These are phyloP conservation scores for Piscicola geometra DNA, from an alignment of 2,888 invertebrate genomes.

Conservation along the genomic window DNA sequence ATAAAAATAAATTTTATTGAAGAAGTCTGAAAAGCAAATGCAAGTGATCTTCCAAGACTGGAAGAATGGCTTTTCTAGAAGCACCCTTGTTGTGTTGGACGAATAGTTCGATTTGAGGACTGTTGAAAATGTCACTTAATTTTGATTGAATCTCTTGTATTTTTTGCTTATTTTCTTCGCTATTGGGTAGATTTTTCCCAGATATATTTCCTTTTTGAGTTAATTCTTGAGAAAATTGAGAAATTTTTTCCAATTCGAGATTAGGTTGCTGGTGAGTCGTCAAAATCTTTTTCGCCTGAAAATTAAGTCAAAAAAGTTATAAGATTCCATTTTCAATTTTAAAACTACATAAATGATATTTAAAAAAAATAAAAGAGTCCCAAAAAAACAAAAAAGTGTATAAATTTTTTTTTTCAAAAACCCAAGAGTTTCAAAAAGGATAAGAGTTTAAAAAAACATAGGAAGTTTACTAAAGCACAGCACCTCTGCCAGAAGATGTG, in stretches of 20 bases:
- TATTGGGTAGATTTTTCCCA: too few species aligned
- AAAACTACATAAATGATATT: too few species aligned
- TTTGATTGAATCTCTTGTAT: not conserved
- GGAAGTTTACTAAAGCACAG: not conserved
- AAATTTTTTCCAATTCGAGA: not conserved
- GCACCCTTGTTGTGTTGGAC: constrained; percentile 51
- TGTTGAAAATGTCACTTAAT: not conserved
- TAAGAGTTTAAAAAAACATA: too few species aligned
- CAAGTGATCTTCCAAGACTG: constrained; percentile 44
- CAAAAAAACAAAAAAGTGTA: too few species aligned
- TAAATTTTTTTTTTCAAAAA: not conserved
- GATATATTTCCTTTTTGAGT: too few species aligned
- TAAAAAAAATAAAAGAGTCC: too few species aligned
- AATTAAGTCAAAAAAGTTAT: too few species aligned
- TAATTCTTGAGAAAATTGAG: too few species aligned
- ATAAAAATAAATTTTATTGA: too few species aligned
- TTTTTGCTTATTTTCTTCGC: too few species aligned
- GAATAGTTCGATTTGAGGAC: constrained; percentile 41
- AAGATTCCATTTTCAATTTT: too few species aligned
- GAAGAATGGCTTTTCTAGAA: constrained; percentile 53
- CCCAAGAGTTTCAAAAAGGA: too few species aligned
- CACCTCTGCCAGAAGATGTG: constrained; percentile 5
- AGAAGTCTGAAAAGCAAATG: constrained; percentile 5
- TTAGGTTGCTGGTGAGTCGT: not conserved
- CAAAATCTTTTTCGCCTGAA: not conserved